phyloP scores from a whole-genome alignment of 2,797 vertebrate genomes.

The Sebastes oblongus region DNA sequence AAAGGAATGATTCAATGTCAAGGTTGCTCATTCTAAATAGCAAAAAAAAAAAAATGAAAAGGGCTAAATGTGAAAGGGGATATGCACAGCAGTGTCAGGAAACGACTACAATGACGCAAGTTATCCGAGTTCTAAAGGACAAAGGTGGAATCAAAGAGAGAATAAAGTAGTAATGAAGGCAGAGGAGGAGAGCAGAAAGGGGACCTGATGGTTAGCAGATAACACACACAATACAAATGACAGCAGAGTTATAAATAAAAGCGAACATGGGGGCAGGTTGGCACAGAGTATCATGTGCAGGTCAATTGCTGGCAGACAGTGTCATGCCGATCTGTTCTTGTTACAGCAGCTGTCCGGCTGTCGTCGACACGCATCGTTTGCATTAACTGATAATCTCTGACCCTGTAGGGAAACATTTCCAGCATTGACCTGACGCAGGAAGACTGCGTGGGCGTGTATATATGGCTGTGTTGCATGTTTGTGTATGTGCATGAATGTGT shows the following conservation, averaged over 20 bases:
- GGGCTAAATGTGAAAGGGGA: constrained; percentile 13
- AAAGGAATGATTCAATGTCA: constrained; percentile 42
- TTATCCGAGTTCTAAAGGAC: neutral
- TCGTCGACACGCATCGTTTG: constrained; percentile 8
- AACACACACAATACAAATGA: constrained; percentile 6
- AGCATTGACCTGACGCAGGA: neutral
- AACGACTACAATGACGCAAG: neutral
- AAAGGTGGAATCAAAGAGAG: neutral
- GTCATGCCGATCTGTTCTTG: constrained; percentile 11
- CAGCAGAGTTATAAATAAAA: constrained; percentile 41
- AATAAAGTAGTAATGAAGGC: neutral
- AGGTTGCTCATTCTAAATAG: constrained; percentile 12
- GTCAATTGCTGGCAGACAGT: constrained; percentile 10
- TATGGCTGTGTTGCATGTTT: neutral
- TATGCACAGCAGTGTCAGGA: neutral
- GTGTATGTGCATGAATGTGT: neutral
- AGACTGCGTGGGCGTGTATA: neutral
- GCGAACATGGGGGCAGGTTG: neutral
- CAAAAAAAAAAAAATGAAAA: constrained; percentile 4
- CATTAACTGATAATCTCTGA: constrained; percentile 11
- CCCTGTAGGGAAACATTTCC: neutral
- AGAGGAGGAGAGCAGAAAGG: neutral
- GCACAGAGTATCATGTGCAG: constrained; percentile 9
- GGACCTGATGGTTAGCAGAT: neutral
- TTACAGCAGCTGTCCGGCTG: constrained; percentile 39